Base-by-base conservation (phyloP, 2,888 invertebrate genomes). In the Ephialtes manifestator region DNA sequence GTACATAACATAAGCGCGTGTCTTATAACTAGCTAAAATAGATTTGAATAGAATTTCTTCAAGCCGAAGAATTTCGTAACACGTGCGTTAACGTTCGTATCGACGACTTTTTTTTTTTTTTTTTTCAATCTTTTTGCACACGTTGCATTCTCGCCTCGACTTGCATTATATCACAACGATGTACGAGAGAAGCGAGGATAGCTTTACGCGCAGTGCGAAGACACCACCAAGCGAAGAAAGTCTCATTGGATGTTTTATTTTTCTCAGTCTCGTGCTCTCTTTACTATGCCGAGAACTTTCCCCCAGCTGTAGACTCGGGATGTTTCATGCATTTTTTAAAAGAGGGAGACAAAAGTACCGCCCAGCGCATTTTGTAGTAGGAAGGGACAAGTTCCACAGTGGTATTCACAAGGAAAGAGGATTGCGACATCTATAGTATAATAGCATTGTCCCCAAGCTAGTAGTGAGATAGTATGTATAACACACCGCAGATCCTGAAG, bases 311-410 rank as follows among this genome's bases (percentile, higher is more conserved):
- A 31, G 60, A 60, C 28, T 24, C 60, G 60, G 60, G 13, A 31
- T 60, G 60, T 58, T 72, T 72, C 39, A 46, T 58, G 72, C 58
- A 72, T 72, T 58, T 24, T 72, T 58, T 35, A 58, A 43, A 43
- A 43, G 39, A 72, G 28, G 31, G 15, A 31, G 72, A 72, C 55
- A 39, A 39, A 55, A 24, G 39, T 43, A 55, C 39, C 55, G 39
- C 35, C 71, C 8, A 4, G 35, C 4, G 72, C 39, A 72, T 72
- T 72, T 55, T 55, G 55, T 43, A 72, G 53, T 13, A 20, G 55
- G 11, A 24, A 43, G 55, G 43, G 55, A 39, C 43, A 24, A 55
- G 43, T 53, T 58, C 55, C 43, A 20, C 58, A 58, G 58, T 28
- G 72, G 24, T 46, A 58, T 60, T 31, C 31, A 15, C 60, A 7